Conservation (phyloP, 2,888 invertebrate genomes). For the Meghimatium bilineatum region DNA sequence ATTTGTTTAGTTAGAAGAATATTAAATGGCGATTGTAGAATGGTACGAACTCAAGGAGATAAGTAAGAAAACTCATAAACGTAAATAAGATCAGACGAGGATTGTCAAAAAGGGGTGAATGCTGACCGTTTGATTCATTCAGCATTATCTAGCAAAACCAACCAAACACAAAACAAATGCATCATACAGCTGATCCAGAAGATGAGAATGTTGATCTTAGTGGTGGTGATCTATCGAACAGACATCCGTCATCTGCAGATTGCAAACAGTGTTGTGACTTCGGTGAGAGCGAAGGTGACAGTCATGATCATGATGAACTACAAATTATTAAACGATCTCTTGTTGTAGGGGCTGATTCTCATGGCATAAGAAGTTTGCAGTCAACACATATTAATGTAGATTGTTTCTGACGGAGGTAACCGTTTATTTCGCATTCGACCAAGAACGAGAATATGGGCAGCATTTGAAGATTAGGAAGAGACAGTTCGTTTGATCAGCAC, state of each 20-base stretch:
- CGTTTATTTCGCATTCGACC: not conserved
- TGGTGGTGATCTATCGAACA: not conserved
- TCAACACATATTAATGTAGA: not conserved
- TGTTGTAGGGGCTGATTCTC: not conserved
- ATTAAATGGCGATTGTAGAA: too few relatives aligned
- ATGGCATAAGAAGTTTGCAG: not conserved
- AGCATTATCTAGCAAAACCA: too few relatives aligned
- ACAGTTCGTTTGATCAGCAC: not conserved
- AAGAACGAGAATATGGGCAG: not conserved
- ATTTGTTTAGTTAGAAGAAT: too few relatives aligned
- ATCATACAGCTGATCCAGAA: not conserved
- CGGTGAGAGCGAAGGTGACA: not conserved
- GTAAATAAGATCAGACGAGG: too few relatives aligned
- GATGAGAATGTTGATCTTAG: not conserved
- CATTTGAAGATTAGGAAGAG: not conserved
- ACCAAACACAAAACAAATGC: too few relatives aligned
- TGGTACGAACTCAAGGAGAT: too few relatives aligned
- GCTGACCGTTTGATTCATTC: too few relatives aligned
- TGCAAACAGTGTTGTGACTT: not conserved
- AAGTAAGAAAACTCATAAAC: too few relatives aligned
- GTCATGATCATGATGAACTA: not conserved
- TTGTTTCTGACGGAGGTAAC: not conserved
- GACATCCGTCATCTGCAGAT: not conserved
- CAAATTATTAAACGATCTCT: too few relatives aligned
- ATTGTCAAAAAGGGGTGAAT: too few relatives aligned